A percentile compares a stretch with the other conserved stretches of the same genome.
Conservation (phyloP, 2,888 invertebrate species). For the Macaria liturata region DNA sequence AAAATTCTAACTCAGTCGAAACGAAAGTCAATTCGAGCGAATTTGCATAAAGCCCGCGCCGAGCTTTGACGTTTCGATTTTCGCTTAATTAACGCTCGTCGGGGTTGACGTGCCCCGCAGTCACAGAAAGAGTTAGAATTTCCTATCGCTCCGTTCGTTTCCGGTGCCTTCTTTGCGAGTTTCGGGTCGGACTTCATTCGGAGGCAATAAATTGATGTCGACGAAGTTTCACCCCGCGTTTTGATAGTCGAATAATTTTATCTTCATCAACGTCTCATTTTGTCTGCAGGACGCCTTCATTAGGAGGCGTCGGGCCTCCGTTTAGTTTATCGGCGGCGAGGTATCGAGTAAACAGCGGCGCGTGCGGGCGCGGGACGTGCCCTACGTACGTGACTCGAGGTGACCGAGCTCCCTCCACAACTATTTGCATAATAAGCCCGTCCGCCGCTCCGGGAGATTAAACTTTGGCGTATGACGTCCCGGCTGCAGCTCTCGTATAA, state of each 20-base stretch:
- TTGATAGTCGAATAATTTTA: slow-evolving; percentile 74
- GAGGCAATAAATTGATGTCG: slow-evolving; percentile 69
- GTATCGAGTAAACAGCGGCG: slow-evolving; percentile 30
- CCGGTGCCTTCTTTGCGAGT: slow-evolving; percentile 61
- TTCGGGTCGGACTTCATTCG: slow-evolving; percentile 64
- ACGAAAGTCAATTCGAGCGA: slow-evolving; percentile 72
- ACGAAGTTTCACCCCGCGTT: slow-evolving; percentile 64
- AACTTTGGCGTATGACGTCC: slow-evolving; percentile 78
- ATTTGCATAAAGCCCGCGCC: slow-evolving; percentile 76
- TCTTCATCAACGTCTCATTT: slow-evolving; percentile 62
- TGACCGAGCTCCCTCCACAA: slow-evolving; percentile 67
- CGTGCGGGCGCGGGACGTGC: slow-evolving; percentile 37
- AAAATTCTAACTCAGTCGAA: slow-evolving; percentile 70
- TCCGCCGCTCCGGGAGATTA: slow-evolving; percentile 75
- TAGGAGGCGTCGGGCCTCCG: slow-evolving; percentile 25
- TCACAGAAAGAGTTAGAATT: slow-evolving; percentile 71
- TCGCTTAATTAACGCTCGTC: slow-evolving; percentile 79
- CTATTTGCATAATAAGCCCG: slow-evolving; percentile 80
- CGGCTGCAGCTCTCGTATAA: slow-evolving; percentile 75
- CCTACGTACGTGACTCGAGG: slow-evolving; percentile 64
- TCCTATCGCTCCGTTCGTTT: slow-evolving; percentile 60
- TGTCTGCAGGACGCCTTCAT: slow-evolving; percentile 41
- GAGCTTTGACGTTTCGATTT: slow-evolving; percentile 80
- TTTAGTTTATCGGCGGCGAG: slow-evolving; percentile 28
- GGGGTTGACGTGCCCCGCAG: slow-evolving; percentile 53